These are phyloP conservation scores for Lymantria dispar DNA, from an alignment of 2,888 invertebrate genomes.

Conservation along the genomic window DNA sequence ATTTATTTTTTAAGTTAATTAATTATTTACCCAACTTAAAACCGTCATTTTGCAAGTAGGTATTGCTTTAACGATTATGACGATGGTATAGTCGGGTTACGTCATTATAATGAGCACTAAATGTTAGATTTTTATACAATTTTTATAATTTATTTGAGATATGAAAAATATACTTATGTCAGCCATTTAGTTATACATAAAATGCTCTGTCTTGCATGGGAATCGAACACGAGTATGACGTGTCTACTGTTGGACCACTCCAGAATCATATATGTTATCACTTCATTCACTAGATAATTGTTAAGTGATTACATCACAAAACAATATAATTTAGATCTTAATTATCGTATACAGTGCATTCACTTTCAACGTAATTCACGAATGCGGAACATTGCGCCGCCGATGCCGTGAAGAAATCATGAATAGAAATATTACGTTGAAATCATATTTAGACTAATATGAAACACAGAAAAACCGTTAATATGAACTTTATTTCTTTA, in stretches of 20 bases:
- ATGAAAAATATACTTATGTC: too few species aligned
- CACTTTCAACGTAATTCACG: conserved; percentile 31
- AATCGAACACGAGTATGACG: too few species aligned
- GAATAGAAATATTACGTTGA: conserved; percentile 12
- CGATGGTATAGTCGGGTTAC: not conserved
- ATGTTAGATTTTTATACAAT: too few species aligned
- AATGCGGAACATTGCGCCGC: conserved; percentile 29
- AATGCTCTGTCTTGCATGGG: too few species aligned
- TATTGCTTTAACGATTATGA: not conserved
- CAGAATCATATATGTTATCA: not conserved
- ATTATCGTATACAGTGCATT: conserved; percentile 32
- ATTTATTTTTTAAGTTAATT: not conserved
- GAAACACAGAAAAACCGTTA: not conserved
- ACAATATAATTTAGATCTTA: conserved; percentile 30
- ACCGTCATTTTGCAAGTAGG: not conserved
- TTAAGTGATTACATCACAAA: conserved; percentile 6
- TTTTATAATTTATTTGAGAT: too few species aligned
- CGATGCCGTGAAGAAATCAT: conserved; percentile 29
- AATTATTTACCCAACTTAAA: not conserved
- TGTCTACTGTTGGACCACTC: too few species aligned
- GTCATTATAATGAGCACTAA: not conserved
- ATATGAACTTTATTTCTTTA: not conserved
- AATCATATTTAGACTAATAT: conserved; percentile 3
- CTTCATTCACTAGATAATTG: conserved; percentile 8
- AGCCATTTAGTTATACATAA: too few species aligned